Evolutionary conservation across 1,140 invertebrate genomes (phyloP).

Genomic region (Tachypleus tridentatus): DNA sequence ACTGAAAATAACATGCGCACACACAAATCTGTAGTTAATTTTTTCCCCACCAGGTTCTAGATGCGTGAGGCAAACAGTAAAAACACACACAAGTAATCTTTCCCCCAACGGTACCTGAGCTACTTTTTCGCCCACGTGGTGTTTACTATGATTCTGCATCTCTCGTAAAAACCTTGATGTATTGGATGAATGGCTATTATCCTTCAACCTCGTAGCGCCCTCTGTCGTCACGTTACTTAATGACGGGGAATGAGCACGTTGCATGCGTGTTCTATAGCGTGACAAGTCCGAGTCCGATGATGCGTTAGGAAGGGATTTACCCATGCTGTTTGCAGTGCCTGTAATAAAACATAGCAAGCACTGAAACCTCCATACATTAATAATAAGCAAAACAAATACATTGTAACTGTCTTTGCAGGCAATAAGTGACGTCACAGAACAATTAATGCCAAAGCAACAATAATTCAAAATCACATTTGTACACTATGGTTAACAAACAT

Average conservation of each 20-base stretch:
- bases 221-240: conserved; percentile 52
- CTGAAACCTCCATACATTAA: too few species aligned
- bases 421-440: too few species aligned
- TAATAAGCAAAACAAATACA: too few species aligned
- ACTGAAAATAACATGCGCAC: too few species aligned
- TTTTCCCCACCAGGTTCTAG: too few species aligned
- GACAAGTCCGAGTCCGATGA: conserved; percentile 67
- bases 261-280: conserved; percentile 45
- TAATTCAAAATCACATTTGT: too few species aligned
- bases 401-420: too few species aligned
- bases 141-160: conserved; percentile 42
- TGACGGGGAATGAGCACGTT: conserved; percentile 45
- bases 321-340: conserved; percentile 33
- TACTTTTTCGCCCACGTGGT: conserved; percentile 69
- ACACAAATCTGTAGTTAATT: too few species aligned
- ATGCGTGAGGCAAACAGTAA: too few species aligned
- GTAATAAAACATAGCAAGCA: conserved; percentile 9
- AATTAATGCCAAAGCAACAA: too few species aligned
- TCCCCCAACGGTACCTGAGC: conserved; percentile 49
- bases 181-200: conserved; percentile 26
- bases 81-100: too few species aligned
- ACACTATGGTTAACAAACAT: too few species aligned
- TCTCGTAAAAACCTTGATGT: conserved; percentile 23
- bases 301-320: conserved; percentile 51
- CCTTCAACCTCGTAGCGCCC: conserved; percentile 26